These are phyloP conservation scores for Eurytoma adleriae DNA, from an alignment of 2,888 invertebrate species.

Conservation along the genomic window DNA sequence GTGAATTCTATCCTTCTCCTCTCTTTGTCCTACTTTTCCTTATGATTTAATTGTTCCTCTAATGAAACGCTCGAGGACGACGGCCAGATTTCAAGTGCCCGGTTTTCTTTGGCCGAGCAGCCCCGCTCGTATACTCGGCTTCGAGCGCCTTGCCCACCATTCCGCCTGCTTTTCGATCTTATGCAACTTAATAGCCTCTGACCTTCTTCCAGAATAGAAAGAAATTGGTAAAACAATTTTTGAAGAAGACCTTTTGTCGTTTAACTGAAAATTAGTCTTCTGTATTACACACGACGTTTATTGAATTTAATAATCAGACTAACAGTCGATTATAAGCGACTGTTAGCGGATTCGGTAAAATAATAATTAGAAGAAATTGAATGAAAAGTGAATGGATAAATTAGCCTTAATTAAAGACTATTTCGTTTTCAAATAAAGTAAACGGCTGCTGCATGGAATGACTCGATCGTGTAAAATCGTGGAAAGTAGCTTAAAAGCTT, in stretches of 20 bases:
- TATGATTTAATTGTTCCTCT: constrained; percentile 64
- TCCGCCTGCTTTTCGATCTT: not conserved
- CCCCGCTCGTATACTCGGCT: not conserved
- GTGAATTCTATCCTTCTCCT: constrained; percentile 22
- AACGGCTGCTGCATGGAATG: not conserved
- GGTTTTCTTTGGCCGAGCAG: constrained; percentile 4
- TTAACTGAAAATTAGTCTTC: not conserved
- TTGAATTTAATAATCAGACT: too few relatives aligned
- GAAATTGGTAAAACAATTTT: not conserved
- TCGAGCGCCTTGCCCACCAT: constrained; percentile 23
- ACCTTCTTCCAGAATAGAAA: not conserved
- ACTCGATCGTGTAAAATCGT: not conserved
- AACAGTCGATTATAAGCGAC: too few relatives aligned
- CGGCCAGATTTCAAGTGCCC: constrained; percentile 13
- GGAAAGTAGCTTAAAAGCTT: not conserved
- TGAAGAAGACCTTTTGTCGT: not conserved
- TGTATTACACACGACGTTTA: too few relatives aligned
- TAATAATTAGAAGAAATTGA: not conserved
- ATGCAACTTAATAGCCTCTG: not conserved
- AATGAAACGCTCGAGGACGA: constrained; percentile 57
- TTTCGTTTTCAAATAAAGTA: not conserved
- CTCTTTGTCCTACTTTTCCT: constrained; percentile 62
- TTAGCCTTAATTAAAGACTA: not conserved
- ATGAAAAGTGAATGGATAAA: not conserved
- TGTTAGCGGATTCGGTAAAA: too few relatives aligned